Percentiles rank a stretch among this genome's conserved stretches.
These are phyloP conservation scores for Abrostola tripartita DNA, from an alignment of 2,888 invertebrate genomes.

Conservation along the genomic window DNA sequence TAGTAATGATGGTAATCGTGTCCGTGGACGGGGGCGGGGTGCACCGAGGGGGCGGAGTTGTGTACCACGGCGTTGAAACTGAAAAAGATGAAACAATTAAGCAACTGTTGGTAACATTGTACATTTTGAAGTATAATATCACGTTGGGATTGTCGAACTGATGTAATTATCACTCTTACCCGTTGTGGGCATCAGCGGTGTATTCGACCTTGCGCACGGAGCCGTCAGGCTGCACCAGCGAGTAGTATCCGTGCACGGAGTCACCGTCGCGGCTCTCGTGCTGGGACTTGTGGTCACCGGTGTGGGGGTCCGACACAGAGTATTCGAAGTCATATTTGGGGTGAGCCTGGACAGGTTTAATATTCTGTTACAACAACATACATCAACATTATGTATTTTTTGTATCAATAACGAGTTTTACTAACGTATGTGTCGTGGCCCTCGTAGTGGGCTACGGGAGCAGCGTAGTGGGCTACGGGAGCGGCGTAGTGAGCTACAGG, in stretches of 20 bases:
- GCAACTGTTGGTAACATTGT: not conserved
- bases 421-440: constrained; percentile 6
- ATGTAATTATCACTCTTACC: constrained; percentile 12
- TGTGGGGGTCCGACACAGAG: constrained; percentile 82
- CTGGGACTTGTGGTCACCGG: constrained; percentile 82
- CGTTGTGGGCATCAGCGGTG: constrained; percentile 74
- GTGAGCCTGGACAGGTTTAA: constrained; percentile 15
- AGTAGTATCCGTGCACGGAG: constrained; percentile 80
- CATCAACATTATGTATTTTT: not conserved
- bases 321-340: constrained; percentile 74
- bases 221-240: constrained; percentile 80
- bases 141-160: too few relatives aligned
- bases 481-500: constrained; percentile 42
- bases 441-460: constrained; percentile 60
- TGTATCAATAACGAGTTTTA: too few relatives aligned
- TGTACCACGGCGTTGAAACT: constrained; percentile 85
- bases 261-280: constrained; percentile 82
- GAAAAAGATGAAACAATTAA: constrained; percentile 49
- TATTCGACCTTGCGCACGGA: constrained; percentile 83
- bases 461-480: constrained; percentile 57
- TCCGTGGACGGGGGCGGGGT: constrained; percentile 70
- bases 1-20: constrained; percentile 69
- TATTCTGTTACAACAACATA: not conserved
- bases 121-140: too few relatives aligned
- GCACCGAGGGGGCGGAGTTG: constrained; percentile 77